Percentiles rank a stretch among this genome's conserved stretches.
Evolutionary conservation across 2,797 vertebrate species (phyloP).

Genomic region (Poeciliopsis presidionis): DNA sequence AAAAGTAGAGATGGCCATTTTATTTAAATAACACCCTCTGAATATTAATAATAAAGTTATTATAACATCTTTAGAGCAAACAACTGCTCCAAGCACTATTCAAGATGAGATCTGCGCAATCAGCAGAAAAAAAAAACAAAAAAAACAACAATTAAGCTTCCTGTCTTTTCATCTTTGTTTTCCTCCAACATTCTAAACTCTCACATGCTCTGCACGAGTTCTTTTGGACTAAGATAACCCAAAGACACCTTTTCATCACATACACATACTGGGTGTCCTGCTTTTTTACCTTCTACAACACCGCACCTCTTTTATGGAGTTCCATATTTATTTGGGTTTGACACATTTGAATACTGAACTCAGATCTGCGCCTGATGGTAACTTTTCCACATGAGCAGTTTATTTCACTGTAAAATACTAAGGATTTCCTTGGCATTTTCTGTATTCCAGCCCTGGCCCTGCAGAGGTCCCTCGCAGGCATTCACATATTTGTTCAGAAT

Average conservation of each 20-base stretch:
- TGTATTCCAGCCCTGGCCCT: slow-evolving; percentile 93
- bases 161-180: slow-evolving; percentile 50
- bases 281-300: slow-evolving; percentile 46
- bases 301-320: slow-evolving; percentile 49
- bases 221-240: slow-evolving; percentile 62
- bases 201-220: slow-evolving; percentile 60
- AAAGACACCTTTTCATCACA: slow-evolving; percentile 51
- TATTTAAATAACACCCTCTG: slow-evolving; percentile 66
- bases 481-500: slow-evolving; percentile 90
- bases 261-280: slow-evolving; percentile 33
- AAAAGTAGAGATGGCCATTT: slow-evolving; percentile 62
- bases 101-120: slow-evolving; percentile 77
- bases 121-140: slow-evolving; percentile 63
- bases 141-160: slow-evolving; percentile 51
- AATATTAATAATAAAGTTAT: slow-evolving; percentile 76
- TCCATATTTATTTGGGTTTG: slow-evolving; percentile 67
- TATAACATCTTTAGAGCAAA: slow-evolving; percentile 81
- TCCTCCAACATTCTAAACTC: slow-evolving; percentile 52
- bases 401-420: slow-evolving; percentile 86
- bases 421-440: slow-evolving; percentile 92
- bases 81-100: slow-evolving; percentile 75
- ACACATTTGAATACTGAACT: slow-evolving; percentile 72
- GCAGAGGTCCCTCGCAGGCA: slow-evolving; percentile 91
- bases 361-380: slow-evolving; percentile 68
- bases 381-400: slow-evolving; percentile 58